Evolutionary conservation across 2,888 invertebrate genomes (phyloP), one percentile per base, ranked within the genome.

Genomic region (Neria commutata): DNA sequence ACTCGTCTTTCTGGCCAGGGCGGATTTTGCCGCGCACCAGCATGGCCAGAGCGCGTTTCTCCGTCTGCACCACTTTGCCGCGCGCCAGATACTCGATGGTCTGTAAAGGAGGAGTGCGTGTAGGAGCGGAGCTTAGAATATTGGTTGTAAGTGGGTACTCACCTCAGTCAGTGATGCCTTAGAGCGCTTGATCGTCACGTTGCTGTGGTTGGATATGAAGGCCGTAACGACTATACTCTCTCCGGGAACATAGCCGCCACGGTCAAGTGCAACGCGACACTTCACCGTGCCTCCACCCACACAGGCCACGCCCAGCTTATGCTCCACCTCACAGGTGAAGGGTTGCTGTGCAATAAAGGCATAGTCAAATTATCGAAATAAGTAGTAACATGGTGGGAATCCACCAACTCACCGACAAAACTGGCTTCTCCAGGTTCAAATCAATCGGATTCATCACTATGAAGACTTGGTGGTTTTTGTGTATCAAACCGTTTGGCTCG

Each of bases 381-480:
- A 47, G 11, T 19, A 1, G 23, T 51, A 21, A 51, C 5, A 19
- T 8, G 24, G 19, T 3, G 21, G 2, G 23, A 34, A 16, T 42
- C 16, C 34, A 54, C 25, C 42, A 56, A 86, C 89, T 89, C 84
- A 95, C 95, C 78, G 94, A 88, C 66, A 95, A 83, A 68, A 93
- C 89, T 6, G 93, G 89, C 40, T 94, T 93, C 78, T 95, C 95
- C 79, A 92, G 83, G 83, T 95, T 95, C 71, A 95, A 84, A 81
- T 95, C 95, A 67, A 95, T 94, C 3, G 95, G 95, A 81, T 94
- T 95, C 95, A 95, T 95, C 2, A 95, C 94, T 73, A 95, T 94
- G 81, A 95, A 95, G n/a, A 95, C 95, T 83, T 95, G 95, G 80
- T 95, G 95, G 79, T 95, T 95, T 81, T 95, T 95, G 78, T 95